Evolutionary conservation across 2,888 invertebrate species (phyloP).

Genomic region (Aethes cnicana): DNA sequence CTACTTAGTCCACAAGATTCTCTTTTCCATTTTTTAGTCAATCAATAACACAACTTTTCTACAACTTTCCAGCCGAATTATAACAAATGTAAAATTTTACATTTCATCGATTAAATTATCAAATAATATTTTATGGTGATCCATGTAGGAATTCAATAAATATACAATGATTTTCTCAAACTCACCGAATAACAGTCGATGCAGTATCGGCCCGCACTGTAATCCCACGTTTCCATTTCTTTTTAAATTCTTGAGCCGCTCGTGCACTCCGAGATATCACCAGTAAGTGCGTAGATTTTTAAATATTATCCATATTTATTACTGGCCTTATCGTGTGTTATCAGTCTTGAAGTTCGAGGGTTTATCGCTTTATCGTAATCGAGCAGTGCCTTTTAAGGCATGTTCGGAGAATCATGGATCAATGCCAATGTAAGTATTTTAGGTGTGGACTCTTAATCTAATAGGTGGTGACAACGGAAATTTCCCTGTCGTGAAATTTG

Average conservation of each 20-base stretch:
- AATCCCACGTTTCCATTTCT: conserved; percentile 23
- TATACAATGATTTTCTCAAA: background rate
- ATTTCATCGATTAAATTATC: no score
- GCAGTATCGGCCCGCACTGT: conserved; percentile 10
- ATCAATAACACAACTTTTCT: no score
- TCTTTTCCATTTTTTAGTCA: no score
- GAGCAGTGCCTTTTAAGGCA: conserved; percentile 27
- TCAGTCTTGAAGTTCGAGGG: conserved; percentile 45
- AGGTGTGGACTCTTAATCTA: background rate
- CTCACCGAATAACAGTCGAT: conserved; percentile 16
- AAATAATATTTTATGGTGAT: no score
- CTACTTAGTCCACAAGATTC: no score
- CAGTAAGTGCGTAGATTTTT: conserved; percentile 17
- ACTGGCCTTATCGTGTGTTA: conserved; percentile 12
- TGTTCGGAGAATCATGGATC: background rate
- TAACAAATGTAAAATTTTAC: no score
- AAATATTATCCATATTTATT: conserved; percentile 15
- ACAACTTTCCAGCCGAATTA: no score
- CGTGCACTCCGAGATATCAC: background rate
- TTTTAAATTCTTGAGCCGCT: conserved; percentile 2
- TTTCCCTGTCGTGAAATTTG: no score
- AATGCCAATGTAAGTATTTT: background rate
- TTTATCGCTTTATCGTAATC: conserved; percentile 40
- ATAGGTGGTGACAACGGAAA: no score
- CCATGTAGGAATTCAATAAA: no score